Conservation (phyloP, 1,140 invertebrate genomes). For the Drosophila parabipectinata region DNA sequence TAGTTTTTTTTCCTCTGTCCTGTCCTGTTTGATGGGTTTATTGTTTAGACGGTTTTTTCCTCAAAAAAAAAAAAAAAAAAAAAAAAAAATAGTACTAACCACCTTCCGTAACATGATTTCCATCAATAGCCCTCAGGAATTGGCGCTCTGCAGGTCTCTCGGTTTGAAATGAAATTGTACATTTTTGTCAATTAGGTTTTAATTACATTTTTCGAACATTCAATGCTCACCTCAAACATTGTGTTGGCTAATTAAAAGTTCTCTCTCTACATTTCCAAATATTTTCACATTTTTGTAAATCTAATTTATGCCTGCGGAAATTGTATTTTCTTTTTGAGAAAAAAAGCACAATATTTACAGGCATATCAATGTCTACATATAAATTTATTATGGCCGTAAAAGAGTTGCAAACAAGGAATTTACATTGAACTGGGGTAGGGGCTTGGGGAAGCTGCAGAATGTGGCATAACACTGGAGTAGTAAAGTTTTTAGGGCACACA, state of each 20-base stretch:
- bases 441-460: slow-evolving; percentile 11
- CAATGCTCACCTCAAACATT: slow-evolving; percentile 19
- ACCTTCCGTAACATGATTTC: slow-evolving; percentile 17
- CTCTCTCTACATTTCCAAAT: background rate
- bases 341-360: slow-evolving; percentile 59
- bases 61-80: background rate
- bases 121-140: slow-evolving; percentile 18
- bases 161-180: background rate
- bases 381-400: slow-evolving; percentile 66
- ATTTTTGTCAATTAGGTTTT: slow-evolving; percentile 29
- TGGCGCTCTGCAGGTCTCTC: background rate
- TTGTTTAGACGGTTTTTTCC: slow-evolving; percentile 6
- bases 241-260: slow-evolving; percentile 52
- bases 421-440: slow-evolving; percentile 1
- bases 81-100: too few relatives aligned
- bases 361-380: slow-evolving; percentile 60
- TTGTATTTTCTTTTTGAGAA: background rate
- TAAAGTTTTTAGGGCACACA: slow-evolving; percentile 51
- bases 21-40: slow-evolving; percentile 2
- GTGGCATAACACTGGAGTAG: slow-evolving; percentile 20
- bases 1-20: slow-evolving; percentile 11
- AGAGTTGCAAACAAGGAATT: slow-evolving; percentile 45
- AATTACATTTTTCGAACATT: slow-evolving; percentile 38
- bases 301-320: slow-evolving; percentile 31
- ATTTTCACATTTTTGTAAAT: slow-evolving; percentile 9